A percentile compares a stretch with the other conserved stretches of the same genome.
Evolutionary conservation across 1,140 invertebrate species (phyloP).

Genomic region (Onthophagus taurus): DNA sequence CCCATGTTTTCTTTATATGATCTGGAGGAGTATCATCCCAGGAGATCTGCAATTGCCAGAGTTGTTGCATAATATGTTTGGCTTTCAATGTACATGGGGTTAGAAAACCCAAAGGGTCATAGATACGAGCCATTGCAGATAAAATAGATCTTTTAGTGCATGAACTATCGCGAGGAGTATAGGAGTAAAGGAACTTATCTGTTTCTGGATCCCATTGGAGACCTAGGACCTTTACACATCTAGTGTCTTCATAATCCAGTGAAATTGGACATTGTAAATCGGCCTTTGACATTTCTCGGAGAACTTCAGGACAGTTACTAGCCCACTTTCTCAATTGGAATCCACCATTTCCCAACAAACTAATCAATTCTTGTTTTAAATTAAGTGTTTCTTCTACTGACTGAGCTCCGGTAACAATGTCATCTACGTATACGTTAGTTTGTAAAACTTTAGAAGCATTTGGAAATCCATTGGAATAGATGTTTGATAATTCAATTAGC

Average conservation of each 20-base stretch:
- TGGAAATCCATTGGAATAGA: constrained; percentile 18
- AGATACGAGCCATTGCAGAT: constrained; percentile 10
- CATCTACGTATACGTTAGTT: constrained; percentile 31
- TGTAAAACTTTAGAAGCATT: constrained; percentile 14
- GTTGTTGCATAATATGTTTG: constrained; percentile 12
- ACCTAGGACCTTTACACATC: constrained; percentile 4
- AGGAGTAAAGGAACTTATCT: constrained; percentile 1
- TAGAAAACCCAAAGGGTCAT: constrained; percentile 13
- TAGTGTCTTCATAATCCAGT: neutral
- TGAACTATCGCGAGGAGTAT: neutral
- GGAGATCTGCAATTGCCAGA: constrained; percentile 7
- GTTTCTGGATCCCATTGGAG: constrained; percentile 1
- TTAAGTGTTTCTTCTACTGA: constrained; percentile 23
- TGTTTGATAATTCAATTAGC: constrained; percentile 23
- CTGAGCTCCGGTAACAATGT: constrained; percentile 19
- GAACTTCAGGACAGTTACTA: neutral
- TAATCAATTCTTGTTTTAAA: constrained; percentile 21
- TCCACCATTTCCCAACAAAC: constrained; percentile 1
- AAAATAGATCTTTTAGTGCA: constrained; percentile 10
- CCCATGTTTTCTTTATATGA: no score
- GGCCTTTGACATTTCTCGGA: neutral
- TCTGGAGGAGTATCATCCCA: constrained; percentile 6
- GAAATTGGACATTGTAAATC: constrained; percentile 20
- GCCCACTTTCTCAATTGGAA: constrained; percentile 6
- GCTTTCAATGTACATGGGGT: constrained; percentile 1